Evolutionary conservation across 2,113 vertebrate genomes (phyloP).

Genomic region (Chelonoidis abingdonii): DNA sequence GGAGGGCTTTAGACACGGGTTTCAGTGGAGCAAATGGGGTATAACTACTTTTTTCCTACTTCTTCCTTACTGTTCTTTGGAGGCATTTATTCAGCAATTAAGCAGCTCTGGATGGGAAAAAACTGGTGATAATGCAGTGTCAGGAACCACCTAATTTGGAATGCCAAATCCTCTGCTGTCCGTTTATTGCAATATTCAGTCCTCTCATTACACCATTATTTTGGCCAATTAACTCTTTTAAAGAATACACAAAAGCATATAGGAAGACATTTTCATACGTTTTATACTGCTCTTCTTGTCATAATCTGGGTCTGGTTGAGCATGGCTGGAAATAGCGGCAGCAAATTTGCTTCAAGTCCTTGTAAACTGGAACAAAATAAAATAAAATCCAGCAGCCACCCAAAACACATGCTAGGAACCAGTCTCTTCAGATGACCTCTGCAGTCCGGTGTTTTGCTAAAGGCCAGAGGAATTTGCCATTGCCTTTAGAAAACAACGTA

Average conservation of each 20-base stretch:
- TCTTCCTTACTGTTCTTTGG: neutral
- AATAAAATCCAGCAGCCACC: slow-evolving; percentile 44
- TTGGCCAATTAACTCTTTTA: rapidly evolving
- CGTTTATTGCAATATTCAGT: neutral
- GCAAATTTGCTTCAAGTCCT: neutral
- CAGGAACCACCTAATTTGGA: neutral
- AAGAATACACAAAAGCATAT: neutral
- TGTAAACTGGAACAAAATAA: slow-evolving; percentile 31
- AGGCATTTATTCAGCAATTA: neutral
- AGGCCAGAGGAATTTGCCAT: neutral
- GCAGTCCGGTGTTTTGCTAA: slow-evolving; percentile 47
- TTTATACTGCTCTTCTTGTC: rapidly evolving
- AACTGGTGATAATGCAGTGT: neutral
- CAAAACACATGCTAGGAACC: slow-evolving; percentile 61
- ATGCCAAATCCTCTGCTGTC: neutral
- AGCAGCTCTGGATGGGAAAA: neutral
- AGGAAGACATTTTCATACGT: rapidly evolving
- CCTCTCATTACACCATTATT: neutral
- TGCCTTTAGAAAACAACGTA: slow-evolving; percentile 35
- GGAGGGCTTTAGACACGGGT: slow-evolving; percentile 62
- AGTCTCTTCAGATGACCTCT: slow-evolving; percentile 45
- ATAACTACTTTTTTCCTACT: slow-evolving; percentile 21
- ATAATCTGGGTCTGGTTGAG: neutral
- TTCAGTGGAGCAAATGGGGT: slow-evolving; percentile 63
- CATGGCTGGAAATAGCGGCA: neutral